Conservation (phyloP, 2,797 vertebrate genomes). For the Coranthus polyacanthus region DNA sequence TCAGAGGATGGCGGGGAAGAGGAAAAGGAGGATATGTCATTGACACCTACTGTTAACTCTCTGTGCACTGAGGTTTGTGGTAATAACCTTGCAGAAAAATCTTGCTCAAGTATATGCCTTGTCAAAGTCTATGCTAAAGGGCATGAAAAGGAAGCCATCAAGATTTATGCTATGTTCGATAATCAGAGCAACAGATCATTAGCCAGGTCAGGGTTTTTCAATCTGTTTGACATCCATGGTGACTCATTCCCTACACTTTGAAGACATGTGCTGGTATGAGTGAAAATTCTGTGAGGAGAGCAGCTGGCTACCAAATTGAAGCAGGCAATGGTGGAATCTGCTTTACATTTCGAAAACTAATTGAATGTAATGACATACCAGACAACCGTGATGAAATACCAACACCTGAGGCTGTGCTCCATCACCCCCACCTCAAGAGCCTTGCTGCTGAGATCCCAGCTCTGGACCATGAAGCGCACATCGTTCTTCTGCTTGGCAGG, state of each 20-base stretch:
- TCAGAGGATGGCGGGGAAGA: neutral
- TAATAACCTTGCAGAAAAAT: neutral
- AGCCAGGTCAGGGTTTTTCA: neutral
- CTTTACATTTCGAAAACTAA: neutral
- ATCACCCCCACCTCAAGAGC: neutral
- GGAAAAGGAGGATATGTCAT: neutral
- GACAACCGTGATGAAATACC: constrained; percentile 1
- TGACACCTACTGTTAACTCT: neutral
- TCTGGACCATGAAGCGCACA: neutral
- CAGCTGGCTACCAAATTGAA: neutral
- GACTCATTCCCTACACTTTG: neutral
- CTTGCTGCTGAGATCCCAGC: neutral
- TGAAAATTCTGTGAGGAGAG: neutral
- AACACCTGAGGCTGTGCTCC: neutral
- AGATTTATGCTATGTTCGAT: neutral
- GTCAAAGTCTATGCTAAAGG: neutral
- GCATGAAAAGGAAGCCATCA: neutral
- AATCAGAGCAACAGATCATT: neutral
- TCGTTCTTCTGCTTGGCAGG: neutral
- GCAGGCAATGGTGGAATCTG: neutral
- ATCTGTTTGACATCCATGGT: neutral
- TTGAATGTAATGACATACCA: neutral
- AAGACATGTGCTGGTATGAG: neutral
- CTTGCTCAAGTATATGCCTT: neutral
- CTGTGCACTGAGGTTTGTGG: constrained; percentile 7